Conservation (phyloP, 1,140 invertebrate genomes). For the Procambarus clarkii region DNA sequence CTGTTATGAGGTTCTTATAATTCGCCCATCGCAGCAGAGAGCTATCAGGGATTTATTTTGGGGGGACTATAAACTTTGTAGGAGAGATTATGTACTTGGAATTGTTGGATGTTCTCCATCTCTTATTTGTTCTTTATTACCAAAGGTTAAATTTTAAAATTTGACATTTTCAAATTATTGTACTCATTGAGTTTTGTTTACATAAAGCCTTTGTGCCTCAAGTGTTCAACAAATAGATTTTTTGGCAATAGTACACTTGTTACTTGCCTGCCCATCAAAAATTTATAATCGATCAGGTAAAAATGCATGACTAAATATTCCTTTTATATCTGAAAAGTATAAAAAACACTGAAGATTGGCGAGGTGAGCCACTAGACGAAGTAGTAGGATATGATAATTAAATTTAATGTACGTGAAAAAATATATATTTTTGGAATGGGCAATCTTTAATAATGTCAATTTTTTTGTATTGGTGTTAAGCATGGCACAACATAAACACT, state of each 20-base stretch:
- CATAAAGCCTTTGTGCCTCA: background rate
- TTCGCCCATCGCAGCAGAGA: background rate
- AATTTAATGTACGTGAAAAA: background rate
- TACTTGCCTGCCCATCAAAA: background rate
- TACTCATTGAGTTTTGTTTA: too few species aligned
- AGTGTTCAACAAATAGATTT: background rate
- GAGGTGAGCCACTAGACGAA: background rate
- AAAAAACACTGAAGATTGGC: background rate
- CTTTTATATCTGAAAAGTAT: background rate
- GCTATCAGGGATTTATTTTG: too few species aligned
- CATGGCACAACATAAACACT: slow-evolving; percentile 65
- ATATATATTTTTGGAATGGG: background rate
- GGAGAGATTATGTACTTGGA: background rate
- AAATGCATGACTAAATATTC: background rate
- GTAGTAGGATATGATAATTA: slow-evolving; percentile 2
- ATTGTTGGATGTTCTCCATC: background rate
- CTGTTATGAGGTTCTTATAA: background rate
- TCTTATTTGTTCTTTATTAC: background rate
- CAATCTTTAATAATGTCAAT: background rate
- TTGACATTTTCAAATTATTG: too few species aligned
- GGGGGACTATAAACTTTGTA: background rate
- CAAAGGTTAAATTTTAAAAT: background rate
- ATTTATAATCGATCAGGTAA: background rate
- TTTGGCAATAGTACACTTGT: background rate
- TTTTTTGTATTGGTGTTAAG: slow-evolving; percentile 23